phyloP scores from a whole-genome alignment of 2,888 invertebrate genomes.

The Ametastegia equiseti region DNA sequence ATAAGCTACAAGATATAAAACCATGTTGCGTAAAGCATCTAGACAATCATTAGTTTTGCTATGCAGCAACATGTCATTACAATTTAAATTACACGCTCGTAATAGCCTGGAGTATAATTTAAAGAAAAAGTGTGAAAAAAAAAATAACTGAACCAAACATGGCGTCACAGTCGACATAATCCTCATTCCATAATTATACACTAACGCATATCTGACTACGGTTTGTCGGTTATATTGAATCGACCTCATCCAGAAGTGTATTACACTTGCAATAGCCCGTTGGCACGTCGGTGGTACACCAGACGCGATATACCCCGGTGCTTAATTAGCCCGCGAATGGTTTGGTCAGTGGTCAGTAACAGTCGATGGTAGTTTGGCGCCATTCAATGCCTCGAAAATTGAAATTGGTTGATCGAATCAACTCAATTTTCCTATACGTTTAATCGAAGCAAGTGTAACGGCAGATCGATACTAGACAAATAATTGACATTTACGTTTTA shows the following conservation, averaged over 20 bases:
- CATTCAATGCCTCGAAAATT: conserved; percentile 14
- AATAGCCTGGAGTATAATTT: no score
- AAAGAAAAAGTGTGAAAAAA: not conserved
- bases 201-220: not conserved
- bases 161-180: not conserved
- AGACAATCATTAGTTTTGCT: not conserved
- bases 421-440: not conserved
- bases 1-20: conserved; percentile 2
- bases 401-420: not conserved
- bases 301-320: conserved; percentile 12
- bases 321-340: conserved; percentile 28
- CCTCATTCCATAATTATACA: not conserved
- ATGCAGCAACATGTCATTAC: not conserved
- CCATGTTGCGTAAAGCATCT: not conserved
- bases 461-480: not conserved
- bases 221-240: conserved; percentile 9
- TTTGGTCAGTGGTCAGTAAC: conserved; percentile 20
- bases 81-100: not conserved
- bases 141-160: not conserved
- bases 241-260: not conserved
- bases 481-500: not conserved
- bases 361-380: conserved; percentile 26
- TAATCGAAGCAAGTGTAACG: not conserved
- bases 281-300: not conserved
- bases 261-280: conserved; percentile 1